Percentiles rank a stretch among this genome's conserved stretches.
These are phyloP conservation scores for Hipposideros armiger DNA, from an alignment of 2,113 vertebrate species.

Conservation along the genomic window DNA sequence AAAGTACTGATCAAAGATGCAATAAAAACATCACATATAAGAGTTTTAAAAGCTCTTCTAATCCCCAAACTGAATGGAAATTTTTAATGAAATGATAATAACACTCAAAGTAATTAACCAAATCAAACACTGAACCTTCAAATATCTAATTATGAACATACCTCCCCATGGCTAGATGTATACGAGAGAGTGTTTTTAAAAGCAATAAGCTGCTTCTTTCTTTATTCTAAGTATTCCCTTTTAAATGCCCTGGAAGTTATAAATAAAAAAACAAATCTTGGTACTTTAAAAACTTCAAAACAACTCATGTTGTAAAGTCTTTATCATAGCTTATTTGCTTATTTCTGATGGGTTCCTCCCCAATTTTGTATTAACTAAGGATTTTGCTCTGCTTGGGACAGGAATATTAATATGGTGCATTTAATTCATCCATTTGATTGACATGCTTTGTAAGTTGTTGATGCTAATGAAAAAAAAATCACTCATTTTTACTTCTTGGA, in stretches of 20 bases:
- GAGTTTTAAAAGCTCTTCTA: slow-evolving; percentile 27
- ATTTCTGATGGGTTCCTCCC: neutral
- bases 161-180: neutral
- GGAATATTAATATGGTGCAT: neutral
- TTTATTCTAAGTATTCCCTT: slow-evolving; percentile 27
- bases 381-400: neutral
- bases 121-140: slow-evolving; percentile 46
- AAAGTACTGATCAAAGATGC: neutral
- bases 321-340: slow-evolving; percentile 9
- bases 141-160: neutral
- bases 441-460: neutral
- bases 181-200: neutral
- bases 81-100: neutral
- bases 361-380: neutral
- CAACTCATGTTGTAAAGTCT: neutral
- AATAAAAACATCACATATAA: neutral
- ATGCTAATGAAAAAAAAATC: neutral
- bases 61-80: neutral
- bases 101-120: slow-evolving; percentile 33
- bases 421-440: neutral
- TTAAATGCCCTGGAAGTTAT: neutral
- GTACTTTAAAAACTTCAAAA: slow-evolving; percentile 44
- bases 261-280: slow-evolving; percentile 6
- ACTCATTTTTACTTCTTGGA: neutral
- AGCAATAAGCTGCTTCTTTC: neutral